Percentiles rank a stretch among this genome's conserved stretches.
Conservation (phyloP, 2,888 invertebrate genomes). For the Eristalinus aeneus region DNA sequence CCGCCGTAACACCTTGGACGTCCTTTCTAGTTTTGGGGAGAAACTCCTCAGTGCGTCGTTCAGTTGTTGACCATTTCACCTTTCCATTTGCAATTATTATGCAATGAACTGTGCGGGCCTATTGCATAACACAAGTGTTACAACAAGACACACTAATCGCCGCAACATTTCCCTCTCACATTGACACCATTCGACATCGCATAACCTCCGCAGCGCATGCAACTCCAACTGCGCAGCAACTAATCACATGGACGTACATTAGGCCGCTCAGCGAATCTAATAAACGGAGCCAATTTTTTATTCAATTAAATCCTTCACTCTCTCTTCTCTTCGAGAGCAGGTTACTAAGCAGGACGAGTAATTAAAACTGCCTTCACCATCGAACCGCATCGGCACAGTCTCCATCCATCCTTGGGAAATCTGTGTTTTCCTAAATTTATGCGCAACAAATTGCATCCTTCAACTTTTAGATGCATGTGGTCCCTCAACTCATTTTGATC, state of each 20-base stretch:
- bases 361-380: slow-evolving; percentile 21
- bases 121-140: neutral
- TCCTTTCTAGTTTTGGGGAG: no score
- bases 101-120: neutral
- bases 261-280: neutral
- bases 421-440: slow-evolving; percentile 24
- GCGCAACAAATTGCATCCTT: slow-evolving; percentile 37
- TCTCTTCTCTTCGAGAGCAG: neutral
- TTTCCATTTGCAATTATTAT: neutral
- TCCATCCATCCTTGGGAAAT: neutral
- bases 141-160: neutral
- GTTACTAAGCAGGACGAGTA: neutral
- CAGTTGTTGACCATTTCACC: no score
- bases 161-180: neutral
- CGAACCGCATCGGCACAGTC: neutral
- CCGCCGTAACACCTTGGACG: no score
- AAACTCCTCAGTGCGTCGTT: no score
- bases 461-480: neutral
- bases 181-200: neutral
- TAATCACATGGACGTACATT: neutral
- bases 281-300: neutral
- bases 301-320: slow-evolving; percentile 21
- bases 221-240: neutral
- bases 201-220: neutral
- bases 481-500: neutral